These are phyloP conservation scores for Lytechinus pictus DNA, from an alignment of 35 echinoderm and acorn worm genomes.

Conservation along the genomic window DNA sequence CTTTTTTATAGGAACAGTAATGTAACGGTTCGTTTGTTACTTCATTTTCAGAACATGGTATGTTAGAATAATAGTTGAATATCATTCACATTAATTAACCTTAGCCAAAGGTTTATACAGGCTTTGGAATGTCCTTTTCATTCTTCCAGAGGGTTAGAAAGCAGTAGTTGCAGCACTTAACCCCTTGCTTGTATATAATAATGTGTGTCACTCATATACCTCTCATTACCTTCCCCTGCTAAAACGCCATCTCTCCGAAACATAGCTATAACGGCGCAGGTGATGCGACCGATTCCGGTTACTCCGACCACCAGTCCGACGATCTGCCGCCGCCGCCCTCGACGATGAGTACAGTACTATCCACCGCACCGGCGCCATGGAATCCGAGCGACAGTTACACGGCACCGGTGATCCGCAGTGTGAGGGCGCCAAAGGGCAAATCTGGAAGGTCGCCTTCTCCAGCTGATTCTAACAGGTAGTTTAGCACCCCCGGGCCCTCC, in stretches of 20 bases:
- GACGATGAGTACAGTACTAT: background rate
- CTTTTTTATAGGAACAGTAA: no score
- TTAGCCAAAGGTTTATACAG: no score
- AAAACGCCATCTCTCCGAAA: background rate
- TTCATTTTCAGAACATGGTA: no score
- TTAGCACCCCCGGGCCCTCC: constrained; percentile 2
- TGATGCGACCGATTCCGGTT: background rate
- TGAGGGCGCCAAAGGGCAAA: background rate
- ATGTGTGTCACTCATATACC: background rate
- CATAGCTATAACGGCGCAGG: background rate
- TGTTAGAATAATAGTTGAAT: no score
- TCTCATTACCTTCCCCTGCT: background rate
- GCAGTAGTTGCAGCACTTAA: background rate
- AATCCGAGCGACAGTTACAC: constrained; percentile 10
- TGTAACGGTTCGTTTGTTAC: no score
- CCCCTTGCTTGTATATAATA: background rate
- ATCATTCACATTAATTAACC: no score
- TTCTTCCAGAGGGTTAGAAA: background rate
- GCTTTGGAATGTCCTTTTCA: no score
- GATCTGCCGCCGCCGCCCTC: background rate
- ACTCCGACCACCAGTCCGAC: background rate
- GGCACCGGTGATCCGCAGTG: background rate
- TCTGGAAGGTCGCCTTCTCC: background rate
- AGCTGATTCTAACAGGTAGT: constrained; percentile 20
- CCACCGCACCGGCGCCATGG: background rate